Conservation (phyloP, 2,888 invertebrate genomes). For the Calameuta idolon region DNA sequence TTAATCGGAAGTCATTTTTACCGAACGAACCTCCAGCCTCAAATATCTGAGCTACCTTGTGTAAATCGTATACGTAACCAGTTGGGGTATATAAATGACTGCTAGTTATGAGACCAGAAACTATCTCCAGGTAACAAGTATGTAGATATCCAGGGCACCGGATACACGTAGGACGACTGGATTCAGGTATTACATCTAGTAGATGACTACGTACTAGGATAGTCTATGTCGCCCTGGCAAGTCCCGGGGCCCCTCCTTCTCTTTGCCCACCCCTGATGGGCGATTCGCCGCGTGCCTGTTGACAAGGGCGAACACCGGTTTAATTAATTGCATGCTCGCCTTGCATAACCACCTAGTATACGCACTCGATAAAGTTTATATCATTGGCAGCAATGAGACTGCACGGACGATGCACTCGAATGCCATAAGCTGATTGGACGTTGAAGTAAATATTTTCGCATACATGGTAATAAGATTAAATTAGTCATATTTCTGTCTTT, state of each 20-base stretch:
- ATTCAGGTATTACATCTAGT: slow-evolving; percentile 61
- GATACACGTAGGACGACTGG: slow-evolving; percentile 51
- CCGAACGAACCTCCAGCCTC: no score
- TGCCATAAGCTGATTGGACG: neutral
- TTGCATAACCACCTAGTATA: neutral
- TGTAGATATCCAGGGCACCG: slow-evolving; percentile 39
- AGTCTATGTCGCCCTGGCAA: slow-evolving; percentile 43
- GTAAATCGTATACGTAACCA: neutral
- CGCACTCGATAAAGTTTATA: neutral
- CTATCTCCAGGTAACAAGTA: slow-evolving; percentile 27
- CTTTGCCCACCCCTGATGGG: slow-evolving; percentile 28
- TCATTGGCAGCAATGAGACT: neutral
- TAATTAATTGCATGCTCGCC: slow-evolving; percentile 51
- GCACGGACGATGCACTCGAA: neutral
- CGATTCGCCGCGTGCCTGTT: slow-evolving; percentile 42
- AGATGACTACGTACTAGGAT: slow-evolving; percentile 48
- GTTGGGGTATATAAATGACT: neutral
- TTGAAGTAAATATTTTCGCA: neutral
- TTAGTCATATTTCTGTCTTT: neutral
- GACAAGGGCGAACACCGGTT: slow-evolving; percentile 54
- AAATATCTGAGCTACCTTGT: neutral
- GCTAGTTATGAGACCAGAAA: neutral
- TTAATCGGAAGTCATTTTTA: neutral
- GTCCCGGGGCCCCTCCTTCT: slow-evolving; percentile 44
- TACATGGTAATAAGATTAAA: neutral